Evolutionary conservation across 2,888 invertebrate genomes (phyloP).

Genomic region (Dione juno): DNA sequence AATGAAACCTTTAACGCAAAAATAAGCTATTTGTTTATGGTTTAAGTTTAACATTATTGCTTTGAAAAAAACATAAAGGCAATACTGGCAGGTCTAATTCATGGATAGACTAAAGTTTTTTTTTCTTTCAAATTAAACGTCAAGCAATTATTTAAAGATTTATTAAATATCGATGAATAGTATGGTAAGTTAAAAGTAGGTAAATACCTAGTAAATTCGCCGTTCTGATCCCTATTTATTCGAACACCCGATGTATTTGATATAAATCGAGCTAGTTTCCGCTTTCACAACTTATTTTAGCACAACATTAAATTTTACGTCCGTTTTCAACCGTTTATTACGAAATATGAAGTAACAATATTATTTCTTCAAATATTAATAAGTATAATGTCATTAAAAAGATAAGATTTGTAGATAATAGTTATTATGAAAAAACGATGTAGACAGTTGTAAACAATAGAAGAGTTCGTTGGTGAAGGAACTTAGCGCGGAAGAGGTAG

Average conservation of each 20-base stretch:
- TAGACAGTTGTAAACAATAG: constrained; percentile 26
- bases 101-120: background rate
- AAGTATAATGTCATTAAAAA: constrained; percentile 13
- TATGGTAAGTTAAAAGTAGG: constrained; percentile 39
- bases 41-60: constrained; percentile 28
- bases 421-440: constrained; percentile 19
- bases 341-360: constrained; percentile 11
- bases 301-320: constrained; percentile 25
- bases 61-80: constrained; percentile 27
- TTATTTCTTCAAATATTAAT: constrained; percentile 11
- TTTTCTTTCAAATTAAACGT: background rate
- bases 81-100: constrained; percentile 21
- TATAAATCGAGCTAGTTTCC: constrained; percentile 22
- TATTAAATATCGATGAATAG: constrained; percentile 21
- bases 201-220: constrained; percentile 51
- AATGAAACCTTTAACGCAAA: background rate
- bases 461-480: constrained; percentile 48
- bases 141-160: constrained; percentile 9
- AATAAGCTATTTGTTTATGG: constrained; percentile 14
- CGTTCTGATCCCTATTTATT: constrained; percentile 50
- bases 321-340: constrained; percentile 23
- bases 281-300: constrained; percentile 24
- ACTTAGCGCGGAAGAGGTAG: constrained; percentile 51
- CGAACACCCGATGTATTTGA: constrained; percentile 29
- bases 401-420: constrained; percentile 19